Conservation (phyloP, 2,797 vertebrate genomes). For the Pipistrellus nathusii region DNA sequence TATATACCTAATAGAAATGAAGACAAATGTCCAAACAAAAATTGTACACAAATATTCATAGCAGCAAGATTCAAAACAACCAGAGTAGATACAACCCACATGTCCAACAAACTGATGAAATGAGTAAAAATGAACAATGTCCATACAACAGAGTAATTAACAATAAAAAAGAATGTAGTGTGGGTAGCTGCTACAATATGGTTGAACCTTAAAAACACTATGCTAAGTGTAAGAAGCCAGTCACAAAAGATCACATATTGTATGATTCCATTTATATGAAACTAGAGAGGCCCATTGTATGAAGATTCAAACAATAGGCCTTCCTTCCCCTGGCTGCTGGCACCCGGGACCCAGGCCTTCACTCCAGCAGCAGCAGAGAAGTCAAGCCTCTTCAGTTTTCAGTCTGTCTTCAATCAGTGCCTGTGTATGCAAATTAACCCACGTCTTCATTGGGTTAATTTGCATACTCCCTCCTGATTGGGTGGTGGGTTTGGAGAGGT, state of each 20-base stretch:
- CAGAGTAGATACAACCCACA: not conserved
- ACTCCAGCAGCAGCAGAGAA: no score
- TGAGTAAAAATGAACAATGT: not conserved
- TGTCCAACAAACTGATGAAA: not conserved
- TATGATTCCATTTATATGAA: not conserved
- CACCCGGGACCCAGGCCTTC: no score
- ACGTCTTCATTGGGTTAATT: no score
- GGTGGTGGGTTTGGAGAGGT: no score
- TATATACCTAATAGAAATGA: not conserved
- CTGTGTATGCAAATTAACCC: no score
- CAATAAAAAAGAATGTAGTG: slow-evolving; percentile 18
- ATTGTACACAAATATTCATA: not conserved
- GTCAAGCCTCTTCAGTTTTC: no score
- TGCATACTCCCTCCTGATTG: no score
- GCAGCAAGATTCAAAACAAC: not conserved
- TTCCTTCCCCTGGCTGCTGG: no score
- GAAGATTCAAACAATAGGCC: no score
- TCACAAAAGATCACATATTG: not conserved
- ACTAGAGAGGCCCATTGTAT: no score
- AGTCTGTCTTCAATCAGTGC: no score
- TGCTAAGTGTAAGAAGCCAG: not conserved
- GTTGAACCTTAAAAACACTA: not conserved
- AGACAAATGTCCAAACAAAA: not conserved
- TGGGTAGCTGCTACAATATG: not conserved
- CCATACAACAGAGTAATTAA: not conserved